phyloP scores from a whole-genome alignment of 2,797 vertebrate species.

The Pagetopsis macropterus region DNA sequence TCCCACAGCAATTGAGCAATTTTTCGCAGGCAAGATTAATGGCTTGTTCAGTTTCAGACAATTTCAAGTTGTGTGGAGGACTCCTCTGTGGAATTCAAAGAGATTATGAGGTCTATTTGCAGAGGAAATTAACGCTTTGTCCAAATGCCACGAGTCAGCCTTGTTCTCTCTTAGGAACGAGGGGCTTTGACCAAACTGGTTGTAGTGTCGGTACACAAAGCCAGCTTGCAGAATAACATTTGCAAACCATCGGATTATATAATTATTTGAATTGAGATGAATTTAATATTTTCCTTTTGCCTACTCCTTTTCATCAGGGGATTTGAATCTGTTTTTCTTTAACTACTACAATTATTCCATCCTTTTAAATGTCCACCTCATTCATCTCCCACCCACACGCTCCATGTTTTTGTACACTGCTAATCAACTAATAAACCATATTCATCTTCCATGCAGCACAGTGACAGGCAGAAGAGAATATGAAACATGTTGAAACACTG shows the following conservation, averaged over 20 bases:
- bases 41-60: constrained; percentile 62
- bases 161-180: constrained; percentile 9
- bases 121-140: constrained; percentile 62
- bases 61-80: constrained; percentile 54
- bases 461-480: constrained; percentile 8
- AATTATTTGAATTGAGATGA: not conserved
- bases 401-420: not conserved
- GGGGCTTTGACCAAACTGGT: constrained; percentile 36
- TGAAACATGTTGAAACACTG: not conserved
- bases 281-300: constrained; percentile 18
- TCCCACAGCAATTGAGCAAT: constrained; percentile 71
- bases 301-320: not conserved
- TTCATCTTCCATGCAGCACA: constrained; percentile 40
- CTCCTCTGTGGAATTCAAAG: constrained; percentile 54
- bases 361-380: constrained; percentile 8
- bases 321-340: constrained; percentile 15
- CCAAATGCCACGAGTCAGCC: constrained; percentile 58
- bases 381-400: constrained; percentile 26
- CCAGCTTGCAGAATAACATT: constrained; percentile 19
- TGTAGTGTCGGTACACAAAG: constrained; percentile 19
- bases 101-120: constrained; percentile 67
- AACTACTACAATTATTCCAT: not conserved
- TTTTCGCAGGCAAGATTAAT: constrained; percentile 73
- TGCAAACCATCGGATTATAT: constrained; percentile 15
- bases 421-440: constrained; percentile 32